Base-by-base conservation (phyloP, 2,113 vertebrate genomes). In the Daphoenositta chrysoptera region DNA sequence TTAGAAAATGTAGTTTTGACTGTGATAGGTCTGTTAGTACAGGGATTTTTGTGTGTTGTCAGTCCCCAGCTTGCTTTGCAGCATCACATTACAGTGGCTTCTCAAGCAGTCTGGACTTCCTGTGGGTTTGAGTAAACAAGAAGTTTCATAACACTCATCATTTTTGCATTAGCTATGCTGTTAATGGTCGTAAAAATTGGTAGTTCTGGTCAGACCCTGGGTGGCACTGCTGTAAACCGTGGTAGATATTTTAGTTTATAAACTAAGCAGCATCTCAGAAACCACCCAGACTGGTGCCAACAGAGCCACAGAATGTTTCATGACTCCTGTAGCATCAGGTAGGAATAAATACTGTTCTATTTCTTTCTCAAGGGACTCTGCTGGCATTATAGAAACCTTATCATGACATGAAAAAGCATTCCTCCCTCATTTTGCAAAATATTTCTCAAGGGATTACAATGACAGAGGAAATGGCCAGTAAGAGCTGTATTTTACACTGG, bases 41-140 rank as follows among this genome's bases (percentile, higher is more conserved):
- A 85, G 73, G 63, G 42, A 73, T 69, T 94, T 83, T 72, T 90
- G 31, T 84, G 35, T 88, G 71, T 20, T 90, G 85, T 70, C 48
- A 68, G 57, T 68, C 56, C 33, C 24, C 71, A 76, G 63, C 44
- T 86, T 83, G 64, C 48, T 91, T 83, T 83, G 81, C 58, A 93
- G 79, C 71, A 53, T 90, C 44, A 8, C 18, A 1, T 86, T 95
- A 44, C 88, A 65, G 84, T 21, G 93, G 58, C 92, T 94, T 93
- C 90, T 90, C 76, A 64, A 63, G 64, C 42, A 83, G 51, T 35
- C 88, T 81, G 88, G 76, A 28, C 65, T 95, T 94, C 50, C 69
- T 87, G 72, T 45, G 86, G 76, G 64, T 75, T 96, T 94, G 57
- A 73, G 48, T 90, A 96, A 95, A 89, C 76, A 83, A 63, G 20